Evolutionary conservation across 1,140 invertebrate species (phyloP), one percentile per base, ranked within the genome.

Genomic region (Orussus abietinus): DNA sequence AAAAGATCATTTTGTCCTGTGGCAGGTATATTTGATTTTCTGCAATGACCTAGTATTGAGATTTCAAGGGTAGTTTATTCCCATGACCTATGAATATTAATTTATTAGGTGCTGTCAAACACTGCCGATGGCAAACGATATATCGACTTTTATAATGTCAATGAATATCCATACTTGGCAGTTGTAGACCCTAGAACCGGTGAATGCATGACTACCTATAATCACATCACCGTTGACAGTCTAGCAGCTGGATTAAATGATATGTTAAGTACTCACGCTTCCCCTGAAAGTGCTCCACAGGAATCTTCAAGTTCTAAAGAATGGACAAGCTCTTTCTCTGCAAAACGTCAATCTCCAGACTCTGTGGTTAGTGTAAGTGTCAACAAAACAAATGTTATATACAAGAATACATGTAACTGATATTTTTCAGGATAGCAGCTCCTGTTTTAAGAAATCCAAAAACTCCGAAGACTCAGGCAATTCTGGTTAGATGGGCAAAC

Each of bases 121-220:
- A 80, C 80, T 42, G 70, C 74, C 5, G 85, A 88, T 49, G 87
- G 86, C 6, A 69, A 75, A 13, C 72, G 82, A 13, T 86, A 83
- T 51, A 79, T 79, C 39, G 78, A 81, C 47, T 88, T 88, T 59
- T 89, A 89, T 58, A 79, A 80, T 17, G 77, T 86, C 13, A 57
- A 57, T 4, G 55, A 73, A n/a, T 84, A 80, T 59, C 87, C 86
- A 3, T 85, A 88, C 57, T 66, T 89, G 42, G 82, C 84, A 45
- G 72, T 89, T 6, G 69, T 90, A 38, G 87, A 89, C 74, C 86
- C 86, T 14, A 74, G 83, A 55, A 90, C 87, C 35, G 87, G 86
- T 14, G 83, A 86, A 69, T 78, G 76, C 38, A 62, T 82, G 53
- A 66, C 70, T 41, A 66, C 64, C 3, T 82, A 80, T 65, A 71